Conservation (phyloP, 2,888 invertebrate species). For the Noctua janthe region DNA sequence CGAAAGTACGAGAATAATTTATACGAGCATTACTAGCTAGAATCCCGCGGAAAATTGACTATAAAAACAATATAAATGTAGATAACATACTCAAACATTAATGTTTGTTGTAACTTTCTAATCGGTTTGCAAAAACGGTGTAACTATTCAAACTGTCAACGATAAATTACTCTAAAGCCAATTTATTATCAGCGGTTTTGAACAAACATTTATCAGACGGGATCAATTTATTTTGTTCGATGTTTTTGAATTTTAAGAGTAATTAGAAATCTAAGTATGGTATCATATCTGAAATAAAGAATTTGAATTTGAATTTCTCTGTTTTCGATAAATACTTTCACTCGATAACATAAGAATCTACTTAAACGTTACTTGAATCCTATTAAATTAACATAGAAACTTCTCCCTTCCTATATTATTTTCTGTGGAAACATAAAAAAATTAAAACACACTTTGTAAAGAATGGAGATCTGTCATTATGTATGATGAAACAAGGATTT, state of each 20-base stretch:
- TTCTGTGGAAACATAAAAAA: neutral
- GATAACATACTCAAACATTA: slow-evolving; percentile 5
- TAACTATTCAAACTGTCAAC: neutral
- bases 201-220: slow-evolving; percentile 31
- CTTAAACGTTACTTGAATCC: neutral
- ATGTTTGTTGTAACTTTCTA: slow-evolving; percentile 27
- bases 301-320: neutral
- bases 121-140: slow-evolving; percentile 24
- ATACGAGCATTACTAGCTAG: neutral
- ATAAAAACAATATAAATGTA: slow-evolving; percentile 7
- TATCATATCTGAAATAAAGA: too few relatives aligned
- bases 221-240: slow-evolving; percentile 23
- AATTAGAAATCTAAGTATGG: slow-evolving; percentile 9
- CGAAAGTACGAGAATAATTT: slow-evolving; percentile 6
- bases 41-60: neutral
- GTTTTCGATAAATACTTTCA: neutral
- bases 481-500: slow-evolving; percentile 41
- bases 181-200: slow-evolving; percentile 42
- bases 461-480: slow-evolving; percentile 16
- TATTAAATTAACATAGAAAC: neutral
- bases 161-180: slow-evolving; percentile 34
- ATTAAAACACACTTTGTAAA: neutral
- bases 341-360: neutral
- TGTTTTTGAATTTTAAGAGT: slow-evolving; percentile 26
- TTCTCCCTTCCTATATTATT: neutral